phyloP scores from a whole-genome alignment of 2,888 invertebrate species.

The Eupithecia pulchellata region DNA sequence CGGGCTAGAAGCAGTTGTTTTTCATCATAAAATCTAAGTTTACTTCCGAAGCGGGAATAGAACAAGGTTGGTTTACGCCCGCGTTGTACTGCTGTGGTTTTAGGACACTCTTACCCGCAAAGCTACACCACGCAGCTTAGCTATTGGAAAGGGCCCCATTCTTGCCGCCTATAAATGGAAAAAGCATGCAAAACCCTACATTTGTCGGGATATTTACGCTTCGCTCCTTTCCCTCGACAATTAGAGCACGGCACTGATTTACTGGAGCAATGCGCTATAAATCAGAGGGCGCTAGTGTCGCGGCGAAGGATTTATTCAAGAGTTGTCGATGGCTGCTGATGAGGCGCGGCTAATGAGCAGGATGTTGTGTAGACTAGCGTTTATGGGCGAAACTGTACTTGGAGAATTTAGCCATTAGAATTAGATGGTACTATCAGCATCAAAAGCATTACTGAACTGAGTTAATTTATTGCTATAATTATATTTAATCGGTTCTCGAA shows the following conservation, averaged over 20 bases:
- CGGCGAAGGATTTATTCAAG: slow-evolving; percentile 58
- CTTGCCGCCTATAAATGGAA: slow-evolving; percentile 4
- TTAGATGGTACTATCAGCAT: not conserved
- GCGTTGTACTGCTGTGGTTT: not conserved
- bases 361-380: slow-evolving; percentile 23
- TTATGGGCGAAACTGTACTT: slow-evolving; percentile 8
- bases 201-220: slow-evolving; percentile 50
- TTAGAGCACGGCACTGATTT: slow-evolving; percentile 62
- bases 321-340: slow-evolving; percentile 47
- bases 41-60: not conserved
- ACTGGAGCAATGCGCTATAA: slow-evolving; percentile 63
- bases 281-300: slow-evolving; percentile 59
- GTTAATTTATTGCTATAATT: not conserved
- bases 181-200: slow-evolving; percentile 4
- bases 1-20: not conserved
- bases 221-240: slow-evolving; percentile 59
- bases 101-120: not conserved
- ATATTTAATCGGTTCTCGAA: too few relatives aligned
- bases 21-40: too few relatives aligned
- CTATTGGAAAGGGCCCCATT: not conserved
- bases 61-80: not conserved
- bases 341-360: slow-evolving; percentile 54
- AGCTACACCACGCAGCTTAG: not conserved
- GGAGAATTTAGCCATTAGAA: not conserved
- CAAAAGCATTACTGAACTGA: not conserved